Base-by-base conservation (phyloP, 2,888 invertebrate genomes). In the Orthosia incerta region DNA sequence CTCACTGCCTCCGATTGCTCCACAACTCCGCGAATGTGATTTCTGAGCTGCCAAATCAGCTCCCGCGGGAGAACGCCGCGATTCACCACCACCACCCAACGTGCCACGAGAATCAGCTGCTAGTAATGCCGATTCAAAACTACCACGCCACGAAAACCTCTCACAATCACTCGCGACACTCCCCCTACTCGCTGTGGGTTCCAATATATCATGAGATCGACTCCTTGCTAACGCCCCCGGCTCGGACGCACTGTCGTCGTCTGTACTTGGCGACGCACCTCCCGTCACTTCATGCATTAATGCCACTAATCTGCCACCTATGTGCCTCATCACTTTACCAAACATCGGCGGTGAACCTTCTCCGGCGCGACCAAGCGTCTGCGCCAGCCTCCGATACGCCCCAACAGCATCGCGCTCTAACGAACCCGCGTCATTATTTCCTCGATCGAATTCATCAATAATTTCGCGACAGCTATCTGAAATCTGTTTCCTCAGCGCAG, bases 201-300 rank as follows among this genome's bases (percentile, higher is more conserved):
- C 97, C 59, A 98, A 93, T 46, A 98, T 97, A 92, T 98, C 98
- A 92, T 98, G 98, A 66, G 98, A 98, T 90, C 98, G 97, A 89
- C 98, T 98, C 66, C 98, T 96, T 1, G 98, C 98, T 65, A 98
- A 94, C 67, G 97, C 97, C 1, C 97, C 96, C 31, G 97, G 96
- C 80, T 98, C 98, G 0, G 98, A 97, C 3, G 97, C 97, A 79
- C 97, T 98, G 77, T 98, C 98, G 71, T 98, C 98, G 80, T 97
- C 97, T 64, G 97, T 97, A 70, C 97, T 98, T 0, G 98, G 97
- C 83, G 98, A 98, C 12, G 97, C 97, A 50, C 98, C 98, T 64
- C 98, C 98, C 20, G 98, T 98, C 2, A 99, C 99, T 91, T 99
- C 99, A 91, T 99, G 98, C 99, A 99, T 99, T 76, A 99, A 95